Base-by-base conservation (phyloP, 1,140 invertebrate genomes). In the Amphibalanus amphitrite region DNA sequence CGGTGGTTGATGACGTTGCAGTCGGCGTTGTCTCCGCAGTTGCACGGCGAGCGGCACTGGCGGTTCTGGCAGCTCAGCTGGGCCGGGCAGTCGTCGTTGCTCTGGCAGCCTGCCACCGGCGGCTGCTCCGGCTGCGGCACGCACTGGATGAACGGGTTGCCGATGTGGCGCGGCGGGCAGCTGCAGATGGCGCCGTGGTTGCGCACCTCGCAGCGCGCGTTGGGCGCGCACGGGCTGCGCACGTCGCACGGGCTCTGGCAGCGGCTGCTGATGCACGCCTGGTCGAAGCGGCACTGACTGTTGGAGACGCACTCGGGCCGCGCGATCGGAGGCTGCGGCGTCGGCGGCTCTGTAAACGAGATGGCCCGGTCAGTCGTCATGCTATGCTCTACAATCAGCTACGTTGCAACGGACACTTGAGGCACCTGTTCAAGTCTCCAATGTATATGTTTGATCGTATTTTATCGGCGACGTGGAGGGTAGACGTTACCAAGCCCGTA, bases 211-310 rank as follows among this genome's bases (percentile, higher is more conserved):
- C 92, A 95, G 71, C 92, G 85, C 4, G 92, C 89, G 29, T 88
- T 88, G 67, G 81, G 79, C 59, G 88, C 90, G 77, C 92, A 95
- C 0, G 86, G 83, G 72, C 87, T 82, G 29, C 82, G 82, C 0
- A 79, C 76, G 10, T 86, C 76, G 76, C 92, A 95, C 1, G 91
- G 91, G 78, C 89, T 88, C 20, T 90, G 79, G 75, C 92, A 94
- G 73, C 88, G 89, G 73, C 86, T 83, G 72, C 88, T 88, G 26
- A 87, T 82, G 75, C 92, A 93, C n/a, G 86, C 86, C 77, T 91
- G 90, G 76, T 93, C 90, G 76, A 89, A 90, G 0, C 91, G 89
- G 83, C 93, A 95, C 69, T 95, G 89, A 26, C 85, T 82, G 77
- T 95, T 88, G 3, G 82, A 80, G 74, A 85, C 87, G 81, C 93